Conservation (phyloP, 1,140 invertebrate genomes). For the Ips typographus region DNA sequence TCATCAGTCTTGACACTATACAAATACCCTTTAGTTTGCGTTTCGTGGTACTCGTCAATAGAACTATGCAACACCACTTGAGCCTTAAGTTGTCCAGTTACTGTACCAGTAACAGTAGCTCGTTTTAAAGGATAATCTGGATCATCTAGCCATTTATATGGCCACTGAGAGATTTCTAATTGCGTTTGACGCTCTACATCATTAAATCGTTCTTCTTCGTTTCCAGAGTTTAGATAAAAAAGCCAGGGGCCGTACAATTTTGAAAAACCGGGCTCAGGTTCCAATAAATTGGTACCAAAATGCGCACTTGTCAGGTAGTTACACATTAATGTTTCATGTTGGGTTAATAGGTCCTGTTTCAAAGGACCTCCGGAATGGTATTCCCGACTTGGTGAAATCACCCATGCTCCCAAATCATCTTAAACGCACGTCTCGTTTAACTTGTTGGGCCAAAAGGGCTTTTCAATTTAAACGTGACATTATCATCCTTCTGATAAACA, state of each 20-base stretch:
- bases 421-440: not conserved
- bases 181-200: slow-evolving; percentile 5
- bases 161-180: not conserved
- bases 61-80: slow-evolving; percentile 3
- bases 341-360: slow-evolving; percentile 4
- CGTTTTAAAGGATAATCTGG: slow-evolving; percentile 1
- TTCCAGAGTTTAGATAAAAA: slow-evolving; percentile 8
- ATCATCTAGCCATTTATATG: slow-evolving; percentile 4
- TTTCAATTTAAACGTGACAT: not conserved
- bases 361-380: slow-evolving; percentile 7
- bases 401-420: not conserved
- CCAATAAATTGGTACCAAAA: not conserved
- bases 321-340: slow-evolving; percentile 8
- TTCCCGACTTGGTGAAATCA: slow-evolving; percentile 14
- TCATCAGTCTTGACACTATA: not conserved
- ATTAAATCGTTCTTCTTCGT: not conserved
- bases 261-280: not conserved
- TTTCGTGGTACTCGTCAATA: not conserved
- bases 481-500: not conserved
- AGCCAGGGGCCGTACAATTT: slow-evolving; percentile 13
- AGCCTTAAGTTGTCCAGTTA: slow-evolving; percentile 13
- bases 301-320: slow-evolving; percentile 1
- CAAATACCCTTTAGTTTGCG: slow-evolving; percentile 7
- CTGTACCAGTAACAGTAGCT: not conserved
- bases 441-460: not conserved